phyloP scores from a whole-genome alignment of 2,797 vertebrate species.

The Enteromius treurensis region DNA sequence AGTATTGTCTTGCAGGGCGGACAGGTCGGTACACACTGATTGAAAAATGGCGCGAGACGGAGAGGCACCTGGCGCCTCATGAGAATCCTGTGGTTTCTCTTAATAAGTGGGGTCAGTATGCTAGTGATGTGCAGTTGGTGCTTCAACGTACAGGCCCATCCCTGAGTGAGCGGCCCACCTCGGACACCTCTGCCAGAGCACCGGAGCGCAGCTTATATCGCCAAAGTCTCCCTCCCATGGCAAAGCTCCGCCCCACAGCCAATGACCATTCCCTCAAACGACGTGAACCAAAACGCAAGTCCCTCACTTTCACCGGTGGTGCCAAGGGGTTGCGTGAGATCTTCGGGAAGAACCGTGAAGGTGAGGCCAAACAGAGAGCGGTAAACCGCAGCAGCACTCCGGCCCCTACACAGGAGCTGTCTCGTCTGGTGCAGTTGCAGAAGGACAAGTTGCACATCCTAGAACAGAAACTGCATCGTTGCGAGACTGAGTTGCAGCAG shows the following conservation, averaged over 20 bases:
- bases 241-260: conserved; percentile 86
- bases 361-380: conserved; percentile 83
- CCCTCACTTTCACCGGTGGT: conserved; percentile 90
- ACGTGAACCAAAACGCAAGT: conserved; percentile 93
- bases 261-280: conserved; percentile 86
- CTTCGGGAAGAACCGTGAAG: conserved; percentile 87
- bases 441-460: conserved; percentile 88
- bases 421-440: conserved; percentile 88
- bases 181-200: conserved; percentile 80
- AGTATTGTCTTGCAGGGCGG: conserved; percentile 77
- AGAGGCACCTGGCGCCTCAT: conserved; percentile 89
- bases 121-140: conserved; percentile 94
- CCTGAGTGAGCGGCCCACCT: conserved; percentile 86
- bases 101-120: conserved; percentile 98
- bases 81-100: conserved; percentile 93
- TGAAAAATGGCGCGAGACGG: conserved; percentile 95
- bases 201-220: conserved; percentile 89
- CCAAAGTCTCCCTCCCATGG: conserved; percentile 91
- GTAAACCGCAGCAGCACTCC: conserved; percentile 64
- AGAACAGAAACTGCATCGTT: conserved; percentile 87
- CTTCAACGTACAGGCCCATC: conserved; percentile 92
- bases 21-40: conserved; percentile 95
- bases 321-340: conserved; percentile 90
- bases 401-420: conserved; percentile 81
- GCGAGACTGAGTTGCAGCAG: conserved; percentile 82